Evolutionary conservation across 1,140 invertebrate species (phyloP).

Genomic region (Drosophila parabipectinata): DNA sequence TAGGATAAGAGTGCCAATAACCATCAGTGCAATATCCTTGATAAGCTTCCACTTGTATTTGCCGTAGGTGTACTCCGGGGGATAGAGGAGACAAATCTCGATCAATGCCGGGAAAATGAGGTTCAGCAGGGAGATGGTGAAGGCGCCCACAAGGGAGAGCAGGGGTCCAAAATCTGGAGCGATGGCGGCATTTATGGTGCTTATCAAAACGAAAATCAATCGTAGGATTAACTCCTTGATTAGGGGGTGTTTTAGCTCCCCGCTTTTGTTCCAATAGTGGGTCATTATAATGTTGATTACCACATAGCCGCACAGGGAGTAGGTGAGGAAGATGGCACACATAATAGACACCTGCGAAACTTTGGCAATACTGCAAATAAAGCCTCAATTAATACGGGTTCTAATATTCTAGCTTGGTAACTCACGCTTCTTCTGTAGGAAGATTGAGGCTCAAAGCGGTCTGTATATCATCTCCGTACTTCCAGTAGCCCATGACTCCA

Average conservation of each 20-base stretch:
- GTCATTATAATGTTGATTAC: constrained; percentile 44
- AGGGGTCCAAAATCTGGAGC: constrained; percentile 42
- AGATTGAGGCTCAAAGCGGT: constrained; percentile 27
- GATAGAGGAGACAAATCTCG: constrained; percentile 43
- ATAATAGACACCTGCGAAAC: constrained; percentile 5
- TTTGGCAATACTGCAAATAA: constrained; percentile 2
- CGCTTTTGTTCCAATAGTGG: constrained; percentile 16
- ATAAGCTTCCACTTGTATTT: constrained; percentile 27
- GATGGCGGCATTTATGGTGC: constrained; percentile 34
- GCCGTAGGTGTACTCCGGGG: constrained; percentile 16
- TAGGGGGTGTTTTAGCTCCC: background rate
- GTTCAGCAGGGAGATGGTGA: constrained; percentile 53
- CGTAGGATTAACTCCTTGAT: constrained; percentile 23
- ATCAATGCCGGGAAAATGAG: constrained; percentile 47
- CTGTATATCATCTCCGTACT: constrained; percentile 27
- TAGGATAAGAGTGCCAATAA: constrained; percentile 19
- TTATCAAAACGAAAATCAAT: constrained; percentile 1
- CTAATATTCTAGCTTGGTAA: background rate
- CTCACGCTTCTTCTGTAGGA: constrained; percentile 35
- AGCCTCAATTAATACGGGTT: background rate
- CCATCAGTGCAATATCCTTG: constrained; percentile 30
- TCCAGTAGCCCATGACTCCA: constrained; percentile 56
- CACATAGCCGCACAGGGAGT: constrained; percentile 52
- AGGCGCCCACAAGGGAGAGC: constrained; percentile 34
- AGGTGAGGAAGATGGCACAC: constrained; percentile 30